A percentile compares a stretch with the other conserved stretches of the same genome.
Evolutionary conservation across 2,888 invertebrate genomes (phyloP).

Genomic region (Drosophila vallismaia): DNA sequence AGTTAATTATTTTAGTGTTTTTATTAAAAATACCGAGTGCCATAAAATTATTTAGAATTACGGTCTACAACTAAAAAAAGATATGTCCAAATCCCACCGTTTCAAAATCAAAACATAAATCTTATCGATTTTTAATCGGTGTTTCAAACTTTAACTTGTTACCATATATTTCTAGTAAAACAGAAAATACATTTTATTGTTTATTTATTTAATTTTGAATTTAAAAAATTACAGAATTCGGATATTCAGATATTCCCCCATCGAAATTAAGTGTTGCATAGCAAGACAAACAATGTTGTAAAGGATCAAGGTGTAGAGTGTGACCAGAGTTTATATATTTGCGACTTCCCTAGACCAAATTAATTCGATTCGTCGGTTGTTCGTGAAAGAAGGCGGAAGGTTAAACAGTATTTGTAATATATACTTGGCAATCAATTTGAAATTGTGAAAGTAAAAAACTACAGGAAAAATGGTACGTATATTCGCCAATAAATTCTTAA

Average conservation of each 20-base stretch:
- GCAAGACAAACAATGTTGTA: too few relatives aligned
- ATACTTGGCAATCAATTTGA: conserved; percentile 58
- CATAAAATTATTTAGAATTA: background rate
- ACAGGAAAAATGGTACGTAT: conserved; percentile 63
- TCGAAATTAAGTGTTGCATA: too few relatives aligned
- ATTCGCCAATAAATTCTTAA: background rate
- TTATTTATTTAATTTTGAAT: too few relatives aligned
- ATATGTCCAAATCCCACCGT: conserved; percentile 7
- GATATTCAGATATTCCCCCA: too few relatives aligned
- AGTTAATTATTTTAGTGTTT: too few relatives aligned
- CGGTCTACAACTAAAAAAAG: background rate
- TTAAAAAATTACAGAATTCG: too few relatives aligned
- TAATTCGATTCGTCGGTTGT: conserved; percentile 71
- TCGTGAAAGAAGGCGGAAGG: conserved; percentile 64
- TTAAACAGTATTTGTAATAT: conserved; percentile 67
- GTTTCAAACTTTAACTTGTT: background rate
- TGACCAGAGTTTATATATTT: background rate
- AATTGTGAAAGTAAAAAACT: conserved; percentile 60
- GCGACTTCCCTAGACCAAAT: conserved; percentile 49
- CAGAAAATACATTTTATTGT: too few relatives aligned
- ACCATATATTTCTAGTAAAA: too few relatives aligned
- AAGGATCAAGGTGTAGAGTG: background rate
- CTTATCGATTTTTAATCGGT: background rate
- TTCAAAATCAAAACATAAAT: conserved; percentile 4
- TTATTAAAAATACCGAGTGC: too few relatives aligned